Conservation (phyloP, 1,140 invertebrate species). For the Hycleus phaleratus region DNA sequence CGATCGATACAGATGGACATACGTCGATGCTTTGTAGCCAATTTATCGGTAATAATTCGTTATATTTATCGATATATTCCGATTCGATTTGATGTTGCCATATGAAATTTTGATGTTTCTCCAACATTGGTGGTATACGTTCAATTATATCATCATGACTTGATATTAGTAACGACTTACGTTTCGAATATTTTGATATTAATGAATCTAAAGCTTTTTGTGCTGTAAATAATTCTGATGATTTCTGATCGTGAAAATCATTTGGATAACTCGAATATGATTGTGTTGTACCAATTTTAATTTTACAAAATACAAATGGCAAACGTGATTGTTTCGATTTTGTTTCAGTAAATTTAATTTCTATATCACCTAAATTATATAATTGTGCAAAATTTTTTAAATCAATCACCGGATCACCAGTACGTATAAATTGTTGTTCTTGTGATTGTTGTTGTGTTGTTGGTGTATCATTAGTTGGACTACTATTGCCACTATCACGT, state of each 20-base stretch:
- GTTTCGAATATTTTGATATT: constrained; percentile 36
- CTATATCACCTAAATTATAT: constrained; percentile 26
- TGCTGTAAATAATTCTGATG: constrained; percentile 48
- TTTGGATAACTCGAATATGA: constrained; percentile 52
- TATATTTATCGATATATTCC: constrained; percentile 33
- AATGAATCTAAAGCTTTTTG: constrained; percentile 43
- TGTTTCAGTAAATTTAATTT: constrained; percentile 13
- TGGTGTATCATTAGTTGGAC: constrained; percentile 10
- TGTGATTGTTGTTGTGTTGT: too few relatives aligned
- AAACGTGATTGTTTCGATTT: constrained; percentile 36
- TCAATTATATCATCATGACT: constrained; percentile 36
- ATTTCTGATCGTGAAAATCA: constrained; percentile 44
- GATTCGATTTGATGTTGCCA: constrained; percentile 33
- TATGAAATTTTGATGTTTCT: constrained; percentile 39
- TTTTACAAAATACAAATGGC: constrained; percentile 39
- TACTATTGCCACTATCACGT: constrained; percentile 26
- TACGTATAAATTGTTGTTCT: constrained; percentile 11
- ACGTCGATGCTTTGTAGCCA: constrained; percentile 35
- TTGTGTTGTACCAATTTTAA: constrained; percentile 34
- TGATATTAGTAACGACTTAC: constrained; percentile 26
- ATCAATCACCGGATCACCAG: constrained; percentile 20
- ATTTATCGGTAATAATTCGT: constrained; percentile 33
- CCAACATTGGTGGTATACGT: constrained; percentile 44
- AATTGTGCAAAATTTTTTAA: constrained; percentile 24
- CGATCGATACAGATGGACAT: constrained; percentile 23